Evolutionary conservation across 1,140 invertebrate genomes (phyloP), one percentile per base, ranked within the genome.

Genomic region (Eciton burchellii): DNA sequence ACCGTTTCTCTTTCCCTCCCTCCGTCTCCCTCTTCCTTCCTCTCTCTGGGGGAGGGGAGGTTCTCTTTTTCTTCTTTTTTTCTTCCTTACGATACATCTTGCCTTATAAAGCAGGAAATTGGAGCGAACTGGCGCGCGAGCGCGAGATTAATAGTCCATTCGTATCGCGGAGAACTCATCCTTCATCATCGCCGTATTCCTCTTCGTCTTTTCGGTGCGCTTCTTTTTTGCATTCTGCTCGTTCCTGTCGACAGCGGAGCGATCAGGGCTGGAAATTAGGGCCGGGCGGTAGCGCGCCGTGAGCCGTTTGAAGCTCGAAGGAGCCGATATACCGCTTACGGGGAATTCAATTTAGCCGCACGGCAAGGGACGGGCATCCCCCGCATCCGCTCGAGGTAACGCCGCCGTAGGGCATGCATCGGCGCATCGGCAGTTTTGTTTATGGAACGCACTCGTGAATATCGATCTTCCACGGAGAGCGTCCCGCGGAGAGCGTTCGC

Each of bases 141-240:
- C 72, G 81, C 35, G 84, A 81, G 81, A 86, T 84, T 83, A 84
- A 87, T 89, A 88, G 82, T 90, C 68, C 57, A 81, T 88, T 87
- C 76, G 84, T 79, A 84, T 76, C 60, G 47, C 68, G 74, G 49
- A 84, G 82, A 83, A 87, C 72, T 87, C 74, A 52, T 88, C 71
- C 63, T 83, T 65, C 70, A 21, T 81, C 57, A 83, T 88, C 71
- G 52, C 81, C 77, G 59, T 86, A 79, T 66, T 43, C 59, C 45
- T 56, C 71, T 71, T 68, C 54, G 43, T 66, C 19, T 66, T 73
- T 82, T 65, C 63, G 26, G 76, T 56, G 74, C 66, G 24, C 29
- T 70, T 71, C 66, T 65, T 66, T 76, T 84, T 84, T 73, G 24
- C 72, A 81, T 77, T 82, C 52, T 59, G 60, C 83, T 84, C 76